Percentiles rank a stretch among this genome's conserved stretches.
Evolutionary conservation across 2,797 vertebrate species (phyloP).

Genomic region (Poecilia velifera): DNA sequence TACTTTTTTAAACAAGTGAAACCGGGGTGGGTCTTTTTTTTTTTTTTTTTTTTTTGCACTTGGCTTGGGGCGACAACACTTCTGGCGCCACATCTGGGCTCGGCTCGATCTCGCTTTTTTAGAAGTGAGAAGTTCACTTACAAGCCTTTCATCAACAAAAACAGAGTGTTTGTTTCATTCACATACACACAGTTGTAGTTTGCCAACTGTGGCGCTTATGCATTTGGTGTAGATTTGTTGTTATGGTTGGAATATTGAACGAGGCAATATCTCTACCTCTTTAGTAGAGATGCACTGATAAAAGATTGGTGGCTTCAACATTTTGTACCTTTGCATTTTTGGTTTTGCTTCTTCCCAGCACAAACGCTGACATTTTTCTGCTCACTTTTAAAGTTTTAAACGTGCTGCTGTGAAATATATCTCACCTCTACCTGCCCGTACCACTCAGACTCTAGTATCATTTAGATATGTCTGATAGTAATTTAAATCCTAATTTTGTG

Average conservation of each 20-base stretch:
- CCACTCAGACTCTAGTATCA: too few species aligned
- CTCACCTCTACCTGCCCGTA: too few species aligned
- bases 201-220: background rate
- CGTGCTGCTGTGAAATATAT: too few species aligned
- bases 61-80: slow-evolving; percentile 2
- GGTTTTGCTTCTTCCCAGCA: background rate
- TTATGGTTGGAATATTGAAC: background rate
- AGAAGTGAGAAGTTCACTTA: background rate
- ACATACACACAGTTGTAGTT: background rate
- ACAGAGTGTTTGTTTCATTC: background rate
- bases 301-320: background rate
- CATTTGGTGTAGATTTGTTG: background rate
- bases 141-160: slow-evolving; percentile 10
- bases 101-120: background rate
- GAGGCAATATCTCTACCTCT: background rate
- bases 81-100: background rate
- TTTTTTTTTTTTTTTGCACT: background rate
- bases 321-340: background rate
- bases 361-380: too few species aligned
- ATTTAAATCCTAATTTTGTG: too few species aligned
- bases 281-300: background rate
- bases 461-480: too few species aligned
- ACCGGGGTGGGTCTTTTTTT: slow-evolving; percentile 17
- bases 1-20: background rate
- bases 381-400: too few species aligned